phyloP scores from a whole-genome alignment of 2,888 invertebrate genomes.

The Punctoribates punctum region DNA sequence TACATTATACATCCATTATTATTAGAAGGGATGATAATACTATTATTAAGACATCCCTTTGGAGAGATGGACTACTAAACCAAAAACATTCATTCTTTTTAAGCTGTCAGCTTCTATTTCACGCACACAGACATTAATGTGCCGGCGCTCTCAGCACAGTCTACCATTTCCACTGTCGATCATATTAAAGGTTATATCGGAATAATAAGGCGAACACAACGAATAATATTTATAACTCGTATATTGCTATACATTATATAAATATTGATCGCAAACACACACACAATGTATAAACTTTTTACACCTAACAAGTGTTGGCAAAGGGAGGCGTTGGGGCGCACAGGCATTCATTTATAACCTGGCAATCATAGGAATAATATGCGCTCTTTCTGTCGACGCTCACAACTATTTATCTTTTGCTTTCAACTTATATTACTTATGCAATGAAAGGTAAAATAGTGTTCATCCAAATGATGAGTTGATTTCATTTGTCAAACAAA shows the following conservation, averaged over 20 bases:
- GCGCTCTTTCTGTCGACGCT: background rate
- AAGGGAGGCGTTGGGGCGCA: conserved; percentile 24
- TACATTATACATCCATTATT: conserved; percentile 24
- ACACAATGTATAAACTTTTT: background rate
- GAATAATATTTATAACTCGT: conserved; percentile 16
- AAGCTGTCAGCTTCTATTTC: conserved; percentile 30
- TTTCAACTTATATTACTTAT: conserved; percentile 15
- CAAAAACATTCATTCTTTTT: conserved; percentile 29
- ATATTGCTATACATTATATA: background rate
- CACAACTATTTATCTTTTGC: conserved; percentile 26
- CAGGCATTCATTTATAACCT: conserved; percentile 28
- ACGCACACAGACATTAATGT: conserved; percentile 10
- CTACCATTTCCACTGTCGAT: background rate
- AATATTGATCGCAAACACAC: background rate
- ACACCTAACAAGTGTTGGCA: conserved; percentile 10
- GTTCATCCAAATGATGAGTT: background rate
- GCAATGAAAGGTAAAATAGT: background rate
- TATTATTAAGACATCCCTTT: conserved; percentile 34
- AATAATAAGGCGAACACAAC: background rate
- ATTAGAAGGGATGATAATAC: conserved; percentile 16
- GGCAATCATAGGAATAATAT: conserved; percentile 13
- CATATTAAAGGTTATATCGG: background rate
- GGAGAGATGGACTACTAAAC: conserved; percentile 33
- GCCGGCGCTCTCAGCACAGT: background rate
- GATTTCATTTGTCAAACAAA: conserved; percentile 26